Conservation (phyloP, 1,140 invertebrate species). For the Whitmania pigra region DNA sequence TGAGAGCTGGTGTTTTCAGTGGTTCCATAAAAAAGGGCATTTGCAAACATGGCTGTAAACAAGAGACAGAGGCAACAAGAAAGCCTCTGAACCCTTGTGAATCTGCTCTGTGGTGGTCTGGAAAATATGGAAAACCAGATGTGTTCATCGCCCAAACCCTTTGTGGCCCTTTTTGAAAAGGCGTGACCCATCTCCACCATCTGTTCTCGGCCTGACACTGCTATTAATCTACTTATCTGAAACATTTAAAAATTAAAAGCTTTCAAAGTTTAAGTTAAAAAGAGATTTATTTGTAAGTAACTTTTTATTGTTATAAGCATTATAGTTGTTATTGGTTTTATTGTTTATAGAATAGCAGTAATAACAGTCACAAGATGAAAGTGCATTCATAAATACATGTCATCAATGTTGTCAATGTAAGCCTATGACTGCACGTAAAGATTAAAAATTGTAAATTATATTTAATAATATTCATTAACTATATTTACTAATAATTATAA, state of each 20-base stretch:
- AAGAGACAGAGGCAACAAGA: constrained; percentile 48
- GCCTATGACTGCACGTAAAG: neutral
- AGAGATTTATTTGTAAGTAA: no score
- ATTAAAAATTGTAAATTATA: no score
- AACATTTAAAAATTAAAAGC: neutral
- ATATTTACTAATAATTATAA: constrained; percentile 15
- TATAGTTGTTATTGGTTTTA: no score
- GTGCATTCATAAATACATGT: neutral
- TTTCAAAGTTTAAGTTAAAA: no score
- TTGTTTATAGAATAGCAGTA: no score
- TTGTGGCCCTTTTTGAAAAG: constrained; percentile 42
- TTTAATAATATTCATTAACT: constrained; percentile 7
- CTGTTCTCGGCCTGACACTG: constrained; percentile 45
- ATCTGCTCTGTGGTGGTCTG: constrained; percentile 43
- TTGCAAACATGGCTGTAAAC: constrained; percentile 48
- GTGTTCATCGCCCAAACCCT: constrained; percentile 48
- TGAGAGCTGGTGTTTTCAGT: constrained; percentile 30
- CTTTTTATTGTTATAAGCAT: no score
- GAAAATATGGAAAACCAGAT: constrained; percentile 50
- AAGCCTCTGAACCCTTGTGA: constrained; percentile 42
- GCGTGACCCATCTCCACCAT: constrained; percentile 45
- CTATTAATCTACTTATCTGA: constrained; percentile 47
- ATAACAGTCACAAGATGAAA: no score
- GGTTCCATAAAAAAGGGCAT: constrained; percentile 48
- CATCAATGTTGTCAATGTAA: neutral